Percentiles rank a stretch among this genome's conserved stretches.
Conservation (phyloP, 1,140 invertebrate species). For the Leptinotarsa texana region DNA sequence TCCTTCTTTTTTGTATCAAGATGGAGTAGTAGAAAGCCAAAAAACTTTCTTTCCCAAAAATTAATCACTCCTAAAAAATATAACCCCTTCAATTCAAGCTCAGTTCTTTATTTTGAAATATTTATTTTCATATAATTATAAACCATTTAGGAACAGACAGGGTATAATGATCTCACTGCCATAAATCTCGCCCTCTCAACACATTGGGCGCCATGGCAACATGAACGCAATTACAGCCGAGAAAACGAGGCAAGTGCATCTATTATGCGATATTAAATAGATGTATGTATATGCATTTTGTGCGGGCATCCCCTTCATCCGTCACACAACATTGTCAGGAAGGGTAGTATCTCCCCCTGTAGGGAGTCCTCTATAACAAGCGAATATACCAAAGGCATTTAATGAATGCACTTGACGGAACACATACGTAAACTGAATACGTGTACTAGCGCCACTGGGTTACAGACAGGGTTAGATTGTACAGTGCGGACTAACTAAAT, state of each 20-base stretch:
- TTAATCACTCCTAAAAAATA: too few species aligned
- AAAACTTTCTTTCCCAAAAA: too few species aligned
- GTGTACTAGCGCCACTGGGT: conserved; percentile 14
- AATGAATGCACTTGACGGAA: conserved; percentile 51
- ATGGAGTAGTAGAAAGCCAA: too few species aligned
- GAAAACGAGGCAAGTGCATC: neutral
- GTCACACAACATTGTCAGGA: conserved; percentile 41
- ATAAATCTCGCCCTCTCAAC: too few species aligned
- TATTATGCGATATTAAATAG: neutral
- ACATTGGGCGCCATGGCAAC: neutral
- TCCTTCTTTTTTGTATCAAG: too few species aligned
- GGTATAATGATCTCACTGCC: too few species aligned
- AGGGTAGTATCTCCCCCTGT: conserved; percentile 43
- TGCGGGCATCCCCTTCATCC: neutral
- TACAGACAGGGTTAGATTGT: neutral
- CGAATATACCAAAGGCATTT: conserved; percentile 53
- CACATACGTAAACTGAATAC: conserved; percentile 23
- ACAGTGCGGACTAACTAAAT: too few species aligned
- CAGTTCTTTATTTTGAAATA: too few species aligned
- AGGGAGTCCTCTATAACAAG: conserved; percentile 48
- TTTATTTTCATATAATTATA: too few species aligned
- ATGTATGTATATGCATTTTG: neutral
- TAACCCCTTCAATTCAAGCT: too few species aligned
- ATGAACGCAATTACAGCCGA: neutral
- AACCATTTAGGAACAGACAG: too few species aligned